phyloP scores from a whole-genome alignment of 2,113 vertebrate species.

The Crotalus horridus region DNA sequence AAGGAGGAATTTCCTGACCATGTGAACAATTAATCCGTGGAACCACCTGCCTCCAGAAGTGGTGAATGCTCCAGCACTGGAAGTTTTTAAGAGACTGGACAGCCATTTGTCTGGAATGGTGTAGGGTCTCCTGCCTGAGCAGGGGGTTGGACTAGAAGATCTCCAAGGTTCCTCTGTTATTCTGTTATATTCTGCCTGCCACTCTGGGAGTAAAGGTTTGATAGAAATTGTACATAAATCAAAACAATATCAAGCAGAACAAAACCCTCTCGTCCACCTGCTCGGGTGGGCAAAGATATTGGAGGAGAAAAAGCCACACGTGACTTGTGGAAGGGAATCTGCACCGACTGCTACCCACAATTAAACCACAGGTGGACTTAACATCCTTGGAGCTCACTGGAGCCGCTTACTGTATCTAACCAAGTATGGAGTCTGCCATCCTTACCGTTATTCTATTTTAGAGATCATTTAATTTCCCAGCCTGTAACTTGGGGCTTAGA shows the following conservation, averaged over 20 bases:
- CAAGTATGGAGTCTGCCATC: background rate
- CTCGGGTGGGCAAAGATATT: background rate
- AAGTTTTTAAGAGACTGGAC: no score
- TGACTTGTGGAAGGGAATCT: background rate
- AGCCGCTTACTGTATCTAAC: background rate
- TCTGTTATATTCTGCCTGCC: background rate
- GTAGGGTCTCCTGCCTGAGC: background rate
- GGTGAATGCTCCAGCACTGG: no score
- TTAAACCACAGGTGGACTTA: background rate
- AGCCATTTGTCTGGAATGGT: no score
- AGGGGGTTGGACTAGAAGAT: no score
- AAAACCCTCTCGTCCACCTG: background rate
- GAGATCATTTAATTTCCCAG: slow-evolving; percentile 5
- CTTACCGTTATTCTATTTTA: background rate
- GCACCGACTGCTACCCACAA: background rate
- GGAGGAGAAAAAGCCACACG: background rate
- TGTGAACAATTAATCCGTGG: no score
- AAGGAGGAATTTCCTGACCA: no score
- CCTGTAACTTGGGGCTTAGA: background rate
- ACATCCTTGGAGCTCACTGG: background rate
- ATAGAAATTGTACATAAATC: background rate
- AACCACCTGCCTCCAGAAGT: no score
- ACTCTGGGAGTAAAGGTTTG: background rate
- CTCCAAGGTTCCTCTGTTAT: no score
- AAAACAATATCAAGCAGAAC: background rate